These are phyloP conservation scores for Napeogenes sylphis DNA, from an alignment of 2,888 invertebrate genomes.

Conservation along the genomic window DNA sequence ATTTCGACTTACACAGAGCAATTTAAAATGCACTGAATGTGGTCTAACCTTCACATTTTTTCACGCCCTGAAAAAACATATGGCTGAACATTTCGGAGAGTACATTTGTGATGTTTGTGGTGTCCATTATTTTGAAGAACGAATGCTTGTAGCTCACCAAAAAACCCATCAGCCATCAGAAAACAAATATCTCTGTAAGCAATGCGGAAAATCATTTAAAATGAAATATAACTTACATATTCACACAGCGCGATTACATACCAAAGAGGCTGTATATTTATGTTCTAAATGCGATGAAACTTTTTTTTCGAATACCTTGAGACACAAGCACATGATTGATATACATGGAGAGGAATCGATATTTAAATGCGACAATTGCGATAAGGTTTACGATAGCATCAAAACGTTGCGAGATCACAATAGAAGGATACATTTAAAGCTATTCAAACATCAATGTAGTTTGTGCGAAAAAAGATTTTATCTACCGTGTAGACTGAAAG, in stretches of 20 bases:
- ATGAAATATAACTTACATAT: constrained; percentile 61
- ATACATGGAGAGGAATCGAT: constrained; percentile 55
- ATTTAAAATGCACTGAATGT: constrained; percentile 46
- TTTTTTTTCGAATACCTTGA: constrained; percentile 55
- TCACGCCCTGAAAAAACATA: constrained; percentile 62
- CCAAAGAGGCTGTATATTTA: constrained; percentile 57
- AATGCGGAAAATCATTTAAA: constrained; percentile 66
- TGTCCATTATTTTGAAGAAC: constrained; percentile 67
- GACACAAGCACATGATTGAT: constrained; percentile 63
- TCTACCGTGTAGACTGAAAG: constrained; percentile 59
- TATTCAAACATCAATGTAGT: constrained; percentile 71
- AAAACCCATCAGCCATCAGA: constrained; percentile 56
- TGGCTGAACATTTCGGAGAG: constrained; percentile 65
- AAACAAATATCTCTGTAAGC: constrained; percentile 66
- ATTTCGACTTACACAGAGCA: constrained; percentile 48
- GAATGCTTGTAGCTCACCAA: constrained; percentile 63
- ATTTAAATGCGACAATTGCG: constrained; percentile 62
- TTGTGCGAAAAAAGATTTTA: constrained; percentile 75
- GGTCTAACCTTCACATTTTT: constrained; percentile 46
- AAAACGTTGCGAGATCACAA: constrained; percentile 64
- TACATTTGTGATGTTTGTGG: constrained; percentile 66
- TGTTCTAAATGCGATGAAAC: constrained; percentile 63
- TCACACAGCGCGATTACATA: constrained; percentile 56
- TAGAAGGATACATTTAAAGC: constrained; percentile 56
- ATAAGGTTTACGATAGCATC: constrained; percentile 59